Percentiles rank a stretch among this genome's conserved stretches.
These are phyloP conservation scores for Apocrypta bakeri DNA, from an alignment of 1,140 invertebrate genomes.

Conservation along the genomic window DNA sequence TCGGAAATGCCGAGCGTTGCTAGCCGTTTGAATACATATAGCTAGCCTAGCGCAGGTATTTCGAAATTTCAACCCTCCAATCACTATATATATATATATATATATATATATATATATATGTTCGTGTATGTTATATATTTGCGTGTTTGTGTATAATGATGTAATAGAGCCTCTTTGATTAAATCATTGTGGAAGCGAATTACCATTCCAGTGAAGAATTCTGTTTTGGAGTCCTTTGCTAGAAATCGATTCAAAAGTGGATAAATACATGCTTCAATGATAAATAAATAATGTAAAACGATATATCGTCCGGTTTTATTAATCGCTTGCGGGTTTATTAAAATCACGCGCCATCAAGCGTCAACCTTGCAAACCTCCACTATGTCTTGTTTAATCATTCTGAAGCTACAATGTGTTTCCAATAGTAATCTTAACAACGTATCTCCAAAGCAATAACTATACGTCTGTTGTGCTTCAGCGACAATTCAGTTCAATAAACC, in stretches of 20 bases:
- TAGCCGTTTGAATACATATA: background rate
- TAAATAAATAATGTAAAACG: no score
- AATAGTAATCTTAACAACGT: no score
- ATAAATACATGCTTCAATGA: no score
- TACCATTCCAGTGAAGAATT: background rate
- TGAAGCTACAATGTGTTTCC: no score
- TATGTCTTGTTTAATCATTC: no score
- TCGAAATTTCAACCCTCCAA: constrained; percentile 21
- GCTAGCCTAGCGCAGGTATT: constrained; percentile 26
- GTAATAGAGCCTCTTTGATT: constrained; percentile 20
- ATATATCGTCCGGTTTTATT: no score
- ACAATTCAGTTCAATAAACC: background rate
- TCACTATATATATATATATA: background rate
- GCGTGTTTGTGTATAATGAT: background rate
- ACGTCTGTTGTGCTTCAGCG: no score
- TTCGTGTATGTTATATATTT: no score
- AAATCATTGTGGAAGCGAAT: constrained; percentile 2
- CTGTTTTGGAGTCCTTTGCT: no score
- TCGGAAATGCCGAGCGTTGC: constrained; percentile 42
- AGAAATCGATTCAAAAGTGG: no score
- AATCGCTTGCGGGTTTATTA: no score
- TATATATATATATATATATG: background rate
- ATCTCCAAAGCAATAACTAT: background rate
- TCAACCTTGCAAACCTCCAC: background rate
- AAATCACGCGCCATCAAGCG: no score